These are phyloP conservation scores for Anabacerthia variegaticeps DNA, from an alignment of 2,797 vertebrate species.

Conservation along the genomic window DNA sequence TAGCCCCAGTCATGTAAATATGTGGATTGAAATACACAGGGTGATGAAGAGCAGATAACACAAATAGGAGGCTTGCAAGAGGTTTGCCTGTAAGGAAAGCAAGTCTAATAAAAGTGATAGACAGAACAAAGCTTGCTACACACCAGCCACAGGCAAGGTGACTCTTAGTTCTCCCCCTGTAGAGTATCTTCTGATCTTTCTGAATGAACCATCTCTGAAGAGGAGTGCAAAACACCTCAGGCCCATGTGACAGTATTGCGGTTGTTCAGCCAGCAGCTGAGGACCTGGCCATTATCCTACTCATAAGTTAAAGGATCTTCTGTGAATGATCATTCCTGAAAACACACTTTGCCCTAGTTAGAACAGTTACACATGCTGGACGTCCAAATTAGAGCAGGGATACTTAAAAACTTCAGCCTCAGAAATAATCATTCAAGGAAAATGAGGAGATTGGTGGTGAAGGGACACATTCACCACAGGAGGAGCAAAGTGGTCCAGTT, in stretches of 20 bases:
- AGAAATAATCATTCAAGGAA: neutral
- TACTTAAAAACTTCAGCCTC: neutral
- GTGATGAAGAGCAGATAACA: conserved; percentile 56
- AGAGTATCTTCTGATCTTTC: neutral
- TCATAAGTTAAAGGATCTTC: neutral
- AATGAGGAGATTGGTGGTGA: neutral
- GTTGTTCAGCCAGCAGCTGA: neutral
- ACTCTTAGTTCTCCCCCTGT: neutral
- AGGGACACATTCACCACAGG: neutral
- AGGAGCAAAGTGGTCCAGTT: neutral
- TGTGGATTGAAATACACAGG: neutral
- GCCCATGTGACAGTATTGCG: neutral
- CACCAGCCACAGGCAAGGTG: neutral
- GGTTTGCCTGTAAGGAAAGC: neutral
- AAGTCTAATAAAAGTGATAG: conserved; percentile 42
- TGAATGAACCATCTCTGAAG: neutral
- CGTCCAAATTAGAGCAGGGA: neutral
- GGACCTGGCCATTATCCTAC: neutral
- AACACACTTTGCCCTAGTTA: neutral
- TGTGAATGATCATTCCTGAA: neutral
- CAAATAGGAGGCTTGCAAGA: neutral
- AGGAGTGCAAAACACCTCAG: neutral
- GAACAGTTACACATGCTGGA: neutral
- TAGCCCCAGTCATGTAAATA: neutral
- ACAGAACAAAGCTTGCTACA: neutral